phyloP scores from a whole-genome alignment of 2,113 vertebrate species.

The Chiloscyllium plagiosum region DNA sequence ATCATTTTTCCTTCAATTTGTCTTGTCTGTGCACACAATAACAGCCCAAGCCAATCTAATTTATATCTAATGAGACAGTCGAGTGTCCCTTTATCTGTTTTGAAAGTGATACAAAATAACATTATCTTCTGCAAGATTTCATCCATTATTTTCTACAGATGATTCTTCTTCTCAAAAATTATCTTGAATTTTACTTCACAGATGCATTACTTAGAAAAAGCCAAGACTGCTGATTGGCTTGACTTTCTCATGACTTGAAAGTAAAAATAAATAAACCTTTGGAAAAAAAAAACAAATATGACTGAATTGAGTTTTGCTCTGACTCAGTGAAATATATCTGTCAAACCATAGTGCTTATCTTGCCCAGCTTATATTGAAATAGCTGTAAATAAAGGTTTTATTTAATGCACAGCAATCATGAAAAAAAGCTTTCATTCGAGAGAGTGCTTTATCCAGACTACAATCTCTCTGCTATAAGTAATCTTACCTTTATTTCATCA shows the following conservation, averaged over 20 bases:
- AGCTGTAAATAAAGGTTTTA: background rate
- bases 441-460: background rate
- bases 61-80: constrained; percentile 11
- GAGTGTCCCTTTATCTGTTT: constrained; percentile 25
- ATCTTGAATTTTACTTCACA: background rate
- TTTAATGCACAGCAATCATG: background rate
- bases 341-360: background rate
- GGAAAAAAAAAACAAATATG: background rate
- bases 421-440: background rate
- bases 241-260: background rate
- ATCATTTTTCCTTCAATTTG: constrained; percentile 34
- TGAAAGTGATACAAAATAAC: background rate
- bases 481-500: background rate
- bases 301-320: background rate
- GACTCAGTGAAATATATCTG: constrained; percentile 1
- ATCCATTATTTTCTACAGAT: background rate
- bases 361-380: background rate
- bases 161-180: constrained; percentile 3
- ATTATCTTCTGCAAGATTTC: background rate
- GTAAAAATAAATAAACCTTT: background rate
- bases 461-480: background rate
- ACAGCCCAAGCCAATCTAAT: constrained; percentile 23
- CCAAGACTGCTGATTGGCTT: background rate
- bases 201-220: background rate
- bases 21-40: background rate